Evolutionary conservation across 2,797 vertebrate genomes (phyloP), one percentile per base, ranked within the genome.

Genomic region (Phaenicophaeus curvirostris): DNA sequence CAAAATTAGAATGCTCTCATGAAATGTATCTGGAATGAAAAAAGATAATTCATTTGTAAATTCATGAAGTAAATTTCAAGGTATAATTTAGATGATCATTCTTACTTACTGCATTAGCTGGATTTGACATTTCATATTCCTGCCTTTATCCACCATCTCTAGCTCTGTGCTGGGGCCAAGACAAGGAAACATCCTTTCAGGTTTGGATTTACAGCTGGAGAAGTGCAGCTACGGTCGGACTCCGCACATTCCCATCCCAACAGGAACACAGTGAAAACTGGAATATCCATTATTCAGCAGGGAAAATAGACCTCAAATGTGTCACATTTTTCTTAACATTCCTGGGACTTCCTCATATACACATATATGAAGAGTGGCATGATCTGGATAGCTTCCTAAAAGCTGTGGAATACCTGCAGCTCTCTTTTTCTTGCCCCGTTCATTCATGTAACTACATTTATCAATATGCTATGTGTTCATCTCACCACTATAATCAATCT

Each of bases 391-490:
- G 39, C 39, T 39, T 39, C 39, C 39, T 39, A 39, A 39, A 39
- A 39, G 39, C 39, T 13, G 13, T 39, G 39, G 39, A 39, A 39
- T 39, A 39, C 39, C 39, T 39, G 39, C 39, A 39, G 39, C 39
- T 39, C 86, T 95, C 83, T 77, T 85, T 87, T 90, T 91, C 90
- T 92, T 94, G 68, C 76, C 75, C 31, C 6, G 67, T 93, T 96
- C 83, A 92, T 92, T 83, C 74, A 92, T 85, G 92, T 93, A 96
- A 95, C 94, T 76, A 91, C 80, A 92, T 96, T 93, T 88, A 94
- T 95, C 94, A 94, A 67, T 93, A 88, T 57, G 62, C 37, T 94
- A 61, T 20, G 62, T 79, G 82, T 86, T 96, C 94, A 89, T 78
- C 87, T 92, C 91, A 69, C 51, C 6, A 1, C 85, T 79, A 17